Base-by-base conservation (phyloP, 2,888 invertebrate species). In the Lycaena phlaeas region DNA sequence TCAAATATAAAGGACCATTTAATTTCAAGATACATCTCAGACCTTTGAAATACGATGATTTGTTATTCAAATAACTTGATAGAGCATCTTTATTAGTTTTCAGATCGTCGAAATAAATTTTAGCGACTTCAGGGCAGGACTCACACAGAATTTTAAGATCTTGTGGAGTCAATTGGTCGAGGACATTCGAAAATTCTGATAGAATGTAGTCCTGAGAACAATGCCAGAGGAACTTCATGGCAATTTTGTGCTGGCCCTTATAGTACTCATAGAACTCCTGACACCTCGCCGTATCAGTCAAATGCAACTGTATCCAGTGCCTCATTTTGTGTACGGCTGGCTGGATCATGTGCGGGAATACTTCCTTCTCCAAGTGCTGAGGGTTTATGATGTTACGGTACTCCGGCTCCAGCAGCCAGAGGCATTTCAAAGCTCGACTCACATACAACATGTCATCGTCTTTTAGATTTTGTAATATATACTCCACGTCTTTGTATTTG, bases 361-460 rank as follows among this genome's bases (percentile, higher is more conserved):
- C 46, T 1, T 46, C 42, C 1, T 49, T 37, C 53, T 78, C 74
- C 17, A 79, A 57, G 50, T 68, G 52, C n/a, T 41, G 42, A 7
- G 77, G 69, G 38, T 68, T 68, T 2, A 78, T 58, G 3, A 75
- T 55, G 4, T 65, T 43, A 11, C 42, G 39, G 39, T 65, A 55
- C 25, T 59, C 41, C 10, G 43, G 18, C 10, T 68, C 59, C 17
- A 69, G 27, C 1, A 79, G 53, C 77, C 78, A 77, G 10, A 42
- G 49, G 17, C 62, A 52, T 50, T 70, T 72, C 1, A 79, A 49
- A 0, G 71, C 70, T 56, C 63, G 64, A 45, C 64, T 69, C 0
- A 78, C 75, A 40, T 63, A 74, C 1, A 79, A 48, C 68, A 77
- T 64, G 40, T 76, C 69, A 11, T 64, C 59, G 14, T 68, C 58